These are phyloP conservation scores for Malacoctenus gilli DNA, from an alignment of 2,797 vertebrate species.

Conservation along the genomic window DNA sequence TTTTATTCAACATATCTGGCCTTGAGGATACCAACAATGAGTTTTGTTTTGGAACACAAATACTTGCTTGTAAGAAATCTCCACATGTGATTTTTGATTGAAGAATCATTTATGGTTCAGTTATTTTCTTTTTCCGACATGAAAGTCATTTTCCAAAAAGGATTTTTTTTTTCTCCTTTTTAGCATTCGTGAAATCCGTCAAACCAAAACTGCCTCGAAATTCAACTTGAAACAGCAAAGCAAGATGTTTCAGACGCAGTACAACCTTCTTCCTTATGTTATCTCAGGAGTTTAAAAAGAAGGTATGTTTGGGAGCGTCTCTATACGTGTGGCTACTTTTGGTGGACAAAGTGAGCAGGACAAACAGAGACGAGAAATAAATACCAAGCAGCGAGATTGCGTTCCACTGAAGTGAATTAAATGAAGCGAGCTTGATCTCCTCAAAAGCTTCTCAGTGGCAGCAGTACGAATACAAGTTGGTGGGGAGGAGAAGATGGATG, in stretches of 20 bases:
- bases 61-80: constrained; percentile 8
- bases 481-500: constrained; percentile 47
- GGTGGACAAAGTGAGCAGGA: neutral
- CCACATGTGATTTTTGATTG: constrained; percentile 8
- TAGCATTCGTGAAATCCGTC: too few relatives aligned
- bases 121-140: neutral
- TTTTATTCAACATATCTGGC: constrained; percentile 31
- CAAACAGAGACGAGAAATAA: constrained; percentile 42
- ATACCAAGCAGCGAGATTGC: constrained; percentile 49
- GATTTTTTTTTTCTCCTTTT: too few relatives aligned
- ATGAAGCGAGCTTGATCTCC: constrained; percentile 52
- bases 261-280: too few relatives aligned
- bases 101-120: neutral
- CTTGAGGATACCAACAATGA: constrained; percentile 19
- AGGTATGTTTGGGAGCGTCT: too few relatives aligned
- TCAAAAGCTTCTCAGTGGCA: constrained; percentile 45
- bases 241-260: too few relatives aligned
- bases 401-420: constrained; percentile 63
- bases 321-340: too few relatives aligned
- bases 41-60: constrained; percentile 11
- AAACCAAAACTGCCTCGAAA: too few relatives aligned
- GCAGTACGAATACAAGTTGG: constrained; percentile 15
- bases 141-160: too few relatives aligned
- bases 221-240: too few relatives aligned
- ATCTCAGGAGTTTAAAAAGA: too few relatives aligned